A percentile compares a stretch with the other conserved stretches of the same genome.
phyloP scores from a whole-genome alignment of 2,888 invertebrate species.

The Thysanoteuthis rhombus region DNA sequence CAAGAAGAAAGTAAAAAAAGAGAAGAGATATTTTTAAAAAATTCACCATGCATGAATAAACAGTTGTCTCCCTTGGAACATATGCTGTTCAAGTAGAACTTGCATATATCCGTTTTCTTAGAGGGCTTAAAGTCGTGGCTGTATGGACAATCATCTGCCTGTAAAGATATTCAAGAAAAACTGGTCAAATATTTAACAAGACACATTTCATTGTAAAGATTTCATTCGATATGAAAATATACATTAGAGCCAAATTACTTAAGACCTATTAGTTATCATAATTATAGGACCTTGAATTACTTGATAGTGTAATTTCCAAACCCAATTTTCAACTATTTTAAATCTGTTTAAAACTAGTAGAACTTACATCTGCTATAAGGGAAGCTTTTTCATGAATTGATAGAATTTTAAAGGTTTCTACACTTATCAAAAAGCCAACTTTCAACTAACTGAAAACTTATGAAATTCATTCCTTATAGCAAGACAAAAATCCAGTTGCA shows the following conservation, averaged over 20 bases:
- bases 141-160: conserved; percentile 85
- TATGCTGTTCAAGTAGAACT: conserved; percentile 94
- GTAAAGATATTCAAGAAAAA: conserved; percentile 37
- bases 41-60: conserved; percentile 83
- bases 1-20: neutral
- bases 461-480: neutral
- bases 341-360: no score
- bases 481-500: neutral
- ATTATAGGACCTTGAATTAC: no score
- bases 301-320: no score
- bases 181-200: neutral
- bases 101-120: conserved; percentile 92
- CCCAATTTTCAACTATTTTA: no score
- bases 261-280: neutral
- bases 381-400: no score
- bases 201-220: neutral
- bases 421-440: no score
- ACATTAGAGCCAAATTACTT: neutral
- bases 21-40: neutral
- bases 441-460: neutral
- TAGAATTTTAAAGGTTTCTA: no score
- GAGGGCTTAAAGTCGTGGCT: conserved; percentile 85
- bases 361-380: no score
- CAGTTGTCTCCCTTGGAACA: conserved; percentile 96
- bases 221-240: neutral